phyloP scores from a whole-genome alignment of 2,888 invertebrate species.

The Macrosoma leucophasiata region DNA sequence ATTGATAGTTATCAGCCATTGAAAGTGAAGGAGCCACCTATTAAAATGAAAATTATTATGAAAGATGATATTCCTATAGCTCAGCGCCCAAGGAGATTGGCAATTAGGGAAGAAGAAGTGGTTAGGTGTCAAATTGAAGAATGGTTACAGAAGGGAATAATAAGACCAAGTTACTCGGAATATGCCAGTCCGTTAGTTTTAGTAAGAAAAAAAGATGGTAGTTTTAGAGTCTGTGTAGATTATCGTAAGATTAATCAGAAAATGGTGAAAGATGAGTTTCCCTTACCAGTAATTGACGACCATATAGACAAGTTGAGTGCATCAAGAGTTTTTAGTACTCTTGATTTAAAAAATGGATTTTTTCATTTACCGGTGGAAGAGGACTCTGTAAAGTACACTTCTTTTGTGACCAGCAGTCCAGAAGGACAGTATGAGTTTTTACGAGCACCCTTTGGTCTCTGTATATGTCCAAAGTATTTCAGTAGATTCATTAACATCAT shows the following conservation, averaged over 20 bases:
- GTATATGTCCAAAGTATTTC: constrained; percentile 7
- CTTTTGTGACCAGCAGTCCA: constrained; percentile 36
- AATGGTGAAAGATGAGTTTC: constrained; percentile 36
- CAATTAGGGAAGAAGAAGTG: constrained; percentile 7
- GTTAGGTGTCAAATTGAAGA: constrained; percentile 7
- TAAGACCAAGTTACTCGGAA: neutral
- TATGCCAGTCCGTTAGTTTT: constrained; percentile 1
- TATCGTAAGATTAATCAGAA: constrained; percentile 33
- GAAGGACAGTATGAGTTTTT: constrained; percentile 44
- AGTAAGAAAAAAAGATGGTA: neutral
- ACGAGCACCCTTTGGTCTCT: constrained; percentile 24
- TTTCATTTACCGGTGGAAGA: constrained; percentile 37
- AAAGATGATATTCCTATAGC: constrained; percentile 24
- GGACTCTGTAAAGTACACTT: constrained; percentile 32
- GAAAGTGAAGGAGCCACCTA: constrained; percentile 18
- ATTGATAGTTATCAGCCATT: constrained; percentile 8
- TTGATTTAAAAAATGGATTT: constrained; percentile 39
- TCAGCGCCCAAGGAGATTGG: constrained; percentile 24
- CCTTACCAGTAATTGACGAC: constrained; percentile 40
- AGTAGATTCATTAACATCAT: constrained; percentile 26
- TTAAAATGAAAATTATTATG: constrained; percentile 21
- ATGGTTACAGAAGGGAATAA: neutral
- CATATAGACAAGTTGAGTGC: constrained; percentile 40
- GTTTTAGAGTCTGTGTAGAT: constrained; percentile 1
- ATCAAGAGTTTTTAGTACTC: constrained; percentile 23